A percentile compares a stretch with the other conserved stretches of the same genome.
Conservation (phyloP, 2,888 invertebrate species). For the Drosophila aldrichi region DNA sequence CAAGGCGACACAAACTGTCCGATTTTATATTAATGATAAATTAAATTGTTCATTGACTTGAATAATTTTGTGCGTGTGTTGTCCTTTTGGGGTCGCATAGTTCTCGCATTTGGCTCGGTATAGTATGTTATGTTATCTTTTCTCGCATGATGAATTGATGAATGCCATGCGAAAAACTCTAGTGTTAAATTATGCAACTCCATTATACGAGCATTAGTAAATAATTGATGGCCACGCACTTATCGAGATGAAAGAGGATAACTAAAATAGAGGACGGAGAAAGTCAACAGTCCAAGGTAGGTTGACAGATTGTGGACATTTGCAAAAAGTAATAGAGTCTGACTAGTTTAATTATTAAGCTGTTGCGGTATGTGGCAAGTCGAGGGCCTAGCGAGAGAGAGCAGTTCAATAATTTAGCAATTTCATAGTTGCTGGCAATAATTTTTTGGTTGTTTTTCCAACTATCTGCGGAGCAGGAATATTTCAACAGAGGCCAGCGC, state of each 20-base stretch:
- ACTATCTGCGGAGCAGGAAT: conserved; percentile 53
- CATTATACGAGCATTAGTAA: conserved; percentile 69
- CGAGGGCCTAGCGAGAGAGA: conserved; percentile 14
- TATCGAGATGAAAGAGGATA: conserved; percentile 31
- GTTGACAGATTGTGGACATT: conserved; percentile 11
- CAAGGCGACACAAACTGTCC: conserved; percentile 72
- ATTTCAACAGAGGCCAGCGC: conserved; percentile 16
- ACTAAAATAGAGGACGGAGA: too few species aligned
- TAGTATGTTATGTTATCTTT: conserved; percentile 2
- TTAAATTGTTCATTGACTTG: conserved; percentile 82
- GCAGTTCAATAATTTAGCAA: conserved; percentile 55
- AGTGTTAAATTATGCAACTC: conserved; percentile 71
- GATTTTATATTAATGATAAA: conserved; percentile 82
- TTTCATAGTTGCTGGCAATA: conserved; percentile 60
- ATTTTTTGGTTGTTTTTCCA: conserved; percentile 29
- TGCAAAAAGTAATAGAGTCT: conserved; percentile 6
- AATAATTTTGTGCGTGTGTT: conserved; percentile 78
- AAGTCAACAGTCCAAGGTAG: not conserved
- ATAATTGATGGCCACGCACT: conserved; percentile 66
- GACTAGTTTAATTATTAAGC: conserved; percentile 8
- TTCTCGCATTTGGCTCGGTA: conserved; percentile 22
- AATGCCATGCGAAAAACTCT: conserved; percentile 34
- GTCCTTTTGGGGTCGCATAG: conserved; percentile 68
- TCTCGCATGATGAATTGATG: conserved; percentile 68
- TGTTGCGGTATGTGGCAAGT: not conserved